Evolutionary conservation across 2,797 vertebrate genomes (phyloP).

Genomic region (Ispidina lecontei): DNA sequence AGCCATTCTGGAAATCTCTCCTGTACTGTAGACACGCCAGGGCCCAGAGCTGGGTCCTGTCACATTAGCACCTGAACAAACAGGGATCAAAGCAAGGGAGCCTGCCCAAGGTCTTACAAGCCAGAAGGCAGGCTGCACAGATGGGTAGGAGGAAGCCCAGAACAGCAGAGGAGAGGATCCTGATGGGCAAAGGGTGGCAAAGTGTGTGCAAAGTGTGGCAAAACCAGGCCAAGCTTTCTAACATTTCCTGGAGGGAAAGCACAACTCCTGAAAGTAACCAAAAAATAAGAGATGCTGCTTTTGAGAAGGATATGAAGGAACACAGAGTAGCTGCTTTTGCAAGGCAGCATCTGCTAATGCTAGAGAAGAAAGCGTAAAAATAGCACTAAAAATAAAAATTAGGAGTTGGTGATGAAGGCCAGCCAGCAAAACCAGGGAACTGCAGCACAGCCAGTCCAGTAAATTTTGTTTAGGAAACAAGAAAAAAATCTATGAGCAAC

Average conservation of each 20-base stretch:
- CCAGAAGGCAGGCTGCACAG: not conserved
- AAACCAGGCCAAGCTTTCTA: no score
- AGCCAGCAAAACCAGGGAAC: not conserved
- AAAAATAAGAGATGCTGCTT: not conserved
- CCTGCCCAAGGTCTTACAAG: not conserved
- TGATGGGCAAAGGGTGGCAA: no score
- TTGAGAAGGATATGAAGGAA: not conserved
- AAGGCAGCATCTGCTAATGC: not conserved
- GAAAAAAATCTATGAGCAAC: not conserved
- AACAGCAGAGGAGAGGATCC: not conserved
- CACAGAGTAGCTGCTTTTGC: not conserved
- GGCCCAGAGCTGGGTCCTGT: accelerated
- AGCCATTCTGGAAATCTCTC: not conserved
- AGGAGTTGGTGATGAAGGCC: not conserved
- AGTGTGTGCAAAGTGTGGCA: not conserved
- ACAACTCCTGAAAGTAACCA: not conserved
- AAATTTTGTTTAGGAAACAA: not conserved
- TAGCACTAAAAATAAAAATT: not conserved
- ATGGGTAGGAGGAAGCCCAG: not conserved
- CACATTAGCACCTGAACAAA: not conserved
- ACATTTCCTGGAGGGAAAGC: not conserved
- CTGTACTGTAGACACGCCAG: not conserved
- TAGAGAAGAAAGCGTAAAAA: not conserved
- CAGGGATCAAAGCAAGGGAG: not conserved
- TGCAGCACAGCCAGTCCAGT: not conserved